A percentile compares a stretch with the other conserved stretches of the same genome.
These are phyloP conservation scores for Teleopsis dalmanni DNA, from an alignment of 1,140 invertebrate species.

Conservation along the genomic window DNA sequence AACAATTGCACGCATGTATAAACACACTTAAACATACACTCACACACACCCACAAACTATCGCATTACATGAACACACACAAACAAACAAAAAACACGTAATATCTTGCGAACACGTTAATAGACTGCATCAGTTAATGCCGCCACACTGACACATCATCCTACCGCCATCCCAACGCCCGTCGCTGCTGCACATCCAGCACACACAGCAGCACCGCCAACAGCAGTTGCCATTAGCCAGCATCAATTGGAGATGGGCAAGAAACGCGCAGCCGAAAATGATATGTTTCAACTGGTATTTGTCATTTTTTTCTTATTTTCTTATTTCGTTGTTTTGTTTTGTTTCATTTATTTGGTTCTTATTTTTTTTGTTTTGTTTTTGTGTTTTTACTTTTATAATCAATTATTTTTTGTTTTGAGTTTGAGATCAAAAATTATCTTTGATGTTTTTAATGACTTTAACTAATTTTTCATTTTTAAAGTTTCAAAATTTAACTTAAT, in stretches of 20 bases:
- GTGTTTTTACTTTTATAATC: not conserved
- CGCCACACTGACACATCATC: slow-evolving; percentile 21
- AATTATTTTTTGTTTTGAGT: not conserved
- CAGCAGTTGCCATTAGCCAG: not conserved
- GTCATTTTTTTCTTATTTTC: slow-evolving; percentile 9
- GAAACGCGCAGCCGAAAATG: slow-evolving; percentile 61
- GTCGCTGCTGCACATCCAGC: slow-evolving; percentile 19
- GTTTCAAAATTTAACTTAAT: not conserved
- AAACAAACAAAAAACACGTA: not conserved
- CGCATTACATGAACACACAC: not conserved
- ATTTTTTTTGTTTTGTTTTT: slow-evolving; percentile 5
- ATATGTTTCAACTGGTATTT: slow-evolving; percentile 80
- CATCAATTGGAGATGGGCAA: slow-evolving; percentile 61
- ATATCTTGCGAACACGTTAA: slow-evolving; percentile 5
- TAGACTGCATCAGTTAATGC: slow-evolving; percentile 36
- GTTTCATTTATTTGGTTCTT: slow-evolving; percentile 1
- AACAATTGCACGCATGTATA: slow-evolving; percentile 1
- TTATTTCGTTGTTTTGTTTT: slow-evolving; percentile 7
- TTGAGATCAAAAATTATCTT: too few relatives aligned
- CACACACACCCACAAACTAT: slow-evolving; percentile 15
- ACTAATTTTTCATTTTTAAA: not conserved
- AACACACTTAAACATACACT: slow-evolving; percentile 9
- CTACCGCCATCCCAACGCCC: slow-evolving; percentile 21
- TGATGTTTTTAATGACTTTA: too few relatives aligned
- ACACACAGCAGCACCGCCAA: slow-evolving; percentile 20